Base-by-base conservation (phyloP, 2,113 vertebrate genomes). In the Urocolius indicus region DNA sequence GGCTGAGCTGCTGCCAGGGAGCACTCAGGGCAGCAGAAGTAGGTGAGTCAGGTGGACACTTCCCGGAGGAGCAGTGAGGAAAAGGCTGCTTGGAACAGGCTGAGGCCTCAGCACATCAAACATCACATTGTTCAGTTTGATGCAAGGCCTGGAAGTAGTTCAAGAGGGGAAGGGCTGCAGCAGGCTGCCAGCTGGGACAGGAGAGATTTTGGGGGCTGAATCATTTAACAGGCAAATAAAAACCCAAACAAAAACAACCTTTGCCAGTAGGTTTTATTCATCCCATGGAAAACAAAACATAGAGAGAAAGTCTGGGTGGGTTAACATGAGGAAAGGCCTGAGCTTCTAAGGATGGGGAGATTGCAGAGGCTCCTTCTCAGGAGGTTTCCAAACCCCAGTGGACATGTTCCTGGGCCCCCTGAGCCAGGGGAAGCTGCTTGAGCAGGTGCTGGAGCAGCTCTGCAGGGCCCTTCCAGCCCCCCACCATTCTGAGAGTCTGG, bases 91-190 rank as follows among this genome's bases (percentile, higher is more conserved):
- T 55, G 93, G 80, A 86, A 71, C 11, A 55, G 61, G 73, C 83
- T 49, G 54, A 0, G 11, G 82, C 52, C 65, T 22, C 54, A 46
- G 66, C 51, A 43, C 57, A 51, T 18, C 45, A 11, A 20, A 10
- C 5, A 36, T 8, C 1, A 7, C 3, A 2, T 16, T 54, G 45
- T 38, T 59, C 32, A 7, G 36, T 30, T 13, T 1, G 41, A 51
- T 43, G 81, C 38, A 78, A 75, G 49, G 48, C 32, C 88, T 93
- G 96, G 96, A 52, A 76, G 59, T 43, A 73, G 75, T 62, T 87
- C 79, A 77, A 8, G 54, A 55, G 66, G 85, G 90, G 90, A 83
- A 85, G 85, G 61, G 93, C 77, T 66, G 89, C 45, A 75, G 91
- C 82, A 71, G 84, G 32, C 38, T 72, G 87, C 79, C 84, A 71